Evolutionary conservation across 2,888 invertebrate species (phyloP), one percentile per base, ranked within the genome.

Genomic region (Temnothorax ravouxi): DNA sequence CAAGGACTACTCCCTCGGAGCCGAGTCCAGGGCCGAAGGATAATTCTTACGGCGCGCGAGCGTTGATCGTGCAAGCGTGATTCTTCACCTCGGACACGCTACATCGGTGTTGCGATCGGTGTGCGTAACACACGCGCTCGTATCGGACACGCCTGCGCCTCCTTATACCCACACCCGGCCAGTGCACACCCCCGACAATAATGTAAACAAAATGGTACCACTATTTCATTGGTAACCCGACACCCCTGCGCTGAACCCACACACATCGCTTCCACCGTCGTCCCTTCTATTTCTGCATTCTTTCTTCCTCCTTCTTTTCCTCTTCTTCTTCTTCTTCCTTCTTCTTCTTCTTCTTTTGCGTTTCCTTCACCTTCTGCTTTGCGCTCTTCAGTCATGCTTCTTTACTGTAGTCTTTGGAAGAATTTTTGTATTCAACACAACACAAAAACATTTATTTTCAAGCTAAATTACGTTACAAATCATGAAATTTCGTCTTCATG

Each of bases 131-230:
- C 88, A 88, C 83, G 67, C 77, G 86, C 74, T 64, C 74, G 74
- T 69, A 71, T 59, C 67, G 85, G 25, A 77, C 66, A 77, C 82
- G 84, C 38, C 54, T 62, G 74, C 62, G 62, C 72, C 85, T 87
- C 86, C 84, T 88, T 86, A 89, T 88, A 87, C 62, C 74, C 64
- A 62, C 38, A 47, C 61, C 77, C 77, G 69, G 80, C 34, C 84
- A 44, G 84, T 56, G 59, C 91, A 92, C 92, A 92, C 92, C 92
- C 91, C 90, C 89, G 92, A 93, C 94, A 93, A 94, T 94, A 94
- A 94, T 95, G 94, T 94, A 93, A 94, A 94, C 94, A 94, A 95
- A 95, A 94, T 94, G 94, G 94, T 94, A 93, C 94, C 94, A 93
- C 92, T 95, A 94, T 94, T 94, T 95, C 94, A 94, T 93, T 92